A percentile compares a stretch with the other conserved stretches of the same genome.
These are phyloP conservation scores for Diadema setosum DNA, from an alignment of 35 echinoderm and acorn worm genomes.

Conservation along the genomic window DNA sequence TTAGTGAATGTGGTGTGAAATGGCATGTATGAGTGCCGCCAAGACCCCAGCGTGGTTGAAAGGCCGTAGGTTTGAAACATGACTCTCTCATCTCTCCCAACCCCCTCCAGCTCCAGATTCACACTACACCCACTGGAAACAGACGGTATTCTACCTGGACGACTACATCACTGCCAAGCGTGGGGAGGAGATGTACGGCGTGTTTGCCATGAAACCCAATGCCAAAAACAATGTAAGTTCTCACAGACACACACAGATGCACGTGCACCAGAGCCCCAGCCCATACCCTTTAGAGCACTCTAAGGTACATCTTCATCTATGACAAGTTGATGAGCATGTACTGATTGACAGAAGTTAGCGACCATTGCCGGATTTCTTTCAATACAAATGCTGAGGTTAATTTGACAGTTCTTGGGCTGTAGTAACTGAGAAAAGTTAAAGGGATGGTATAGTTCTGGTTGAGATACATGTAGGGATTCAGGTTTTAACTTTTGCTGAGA, in stretches of 20 bases:
- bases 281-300: neutral
- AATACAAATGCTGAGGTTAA: neutral
- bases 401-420: neutral
- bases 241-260: neutral
- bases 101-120: conserved; percentile 69
- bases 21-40: no score
- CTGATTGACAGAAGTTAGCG: neutral
- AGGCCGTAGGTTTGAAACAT: no score
- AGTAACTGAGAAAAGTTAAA: neutral
- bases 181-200: conserved; percentile 85
- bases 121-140: conserved; percentile 98
- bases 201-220: conserved; percentile 92
- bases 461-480: no score
- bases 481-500: no score
- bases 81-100: no score
- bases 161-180: conserved; percentile 94
- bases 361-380: neutral
- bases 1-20: no score
- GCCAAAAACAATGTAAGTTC: conserved; percentile 86
- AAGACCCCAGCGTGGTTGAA: no score
- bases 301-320: neutral
- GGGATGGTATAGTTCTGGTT: no score
- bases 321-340: neutral
- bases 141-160: conserved; percentile 92
- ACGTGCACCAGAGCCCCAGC: neutral